These are phyloP conservation scores for Mormoops blainvillei DNA, from an alignment of 2,113 vertebrate genomes.

Conservation along the genomic window DNA sequence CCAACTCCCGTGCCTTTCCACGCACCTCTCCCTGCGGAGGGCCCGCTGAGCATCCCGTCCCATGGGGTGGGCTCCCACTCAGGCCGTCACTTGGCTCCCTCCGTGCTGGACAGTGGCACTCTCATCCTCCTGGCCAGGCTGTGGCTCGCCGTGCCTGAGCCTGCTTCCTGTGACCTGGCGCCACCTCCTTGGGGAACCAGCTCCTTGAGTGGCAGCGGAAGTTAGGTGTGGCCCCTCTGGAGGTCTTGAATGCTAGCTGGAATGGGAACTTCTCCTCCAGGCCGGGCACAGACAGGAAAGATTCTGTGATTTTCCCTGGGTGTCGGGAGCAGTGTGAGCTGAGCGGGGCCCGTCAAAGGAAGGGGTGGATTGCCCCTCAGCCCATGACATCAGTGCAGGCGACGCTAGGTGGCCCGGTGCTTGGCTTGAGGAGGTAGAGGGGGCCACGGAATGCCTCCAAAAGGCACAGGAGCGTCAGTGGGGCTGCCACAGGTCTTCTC, in stretches of 20 bases:
- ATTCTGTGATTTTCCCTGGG: neutral
- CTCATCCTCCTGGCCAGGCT: neutral
- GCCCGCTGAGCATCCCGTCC: neutral
- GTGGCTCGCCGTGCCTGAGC: neutral
- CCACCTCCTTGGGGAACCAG: neutral
- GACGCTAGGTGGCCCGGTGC: fast-evolving
- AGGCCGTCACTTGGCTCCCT: neutral
- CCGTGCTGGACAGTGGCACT: fast-evolving
- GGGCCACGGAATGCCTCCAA: neutral
- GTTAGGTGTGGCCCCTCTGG: neutral
- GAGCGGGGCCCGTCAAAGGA: neutral
- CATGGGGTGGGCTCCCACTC: neutral
- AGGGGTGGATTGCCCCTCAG: fast-evolving
- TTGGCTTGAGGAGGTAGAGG: neutral
- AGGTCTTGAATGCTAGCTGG: neutral
- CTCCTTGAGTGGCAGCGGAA: neutral
- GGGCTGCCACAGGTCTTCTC: neutral
- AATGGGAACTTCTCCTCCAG: neutral
- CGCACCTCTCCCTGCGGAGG: neutral
- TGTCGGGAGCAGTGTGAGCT: neutral
- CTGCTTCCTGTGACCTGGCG: neutral
- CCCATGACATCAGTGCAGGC: neutral
- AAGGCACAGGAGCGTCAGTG: neutral
- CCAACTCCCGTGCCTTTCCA: neutral
- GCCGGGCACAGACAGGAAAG: fast-evolving